phyloP scores from a whole-genome alignment of 2,888 invertebrate genomes.

The Ophonus ardosiacus region DNA sequence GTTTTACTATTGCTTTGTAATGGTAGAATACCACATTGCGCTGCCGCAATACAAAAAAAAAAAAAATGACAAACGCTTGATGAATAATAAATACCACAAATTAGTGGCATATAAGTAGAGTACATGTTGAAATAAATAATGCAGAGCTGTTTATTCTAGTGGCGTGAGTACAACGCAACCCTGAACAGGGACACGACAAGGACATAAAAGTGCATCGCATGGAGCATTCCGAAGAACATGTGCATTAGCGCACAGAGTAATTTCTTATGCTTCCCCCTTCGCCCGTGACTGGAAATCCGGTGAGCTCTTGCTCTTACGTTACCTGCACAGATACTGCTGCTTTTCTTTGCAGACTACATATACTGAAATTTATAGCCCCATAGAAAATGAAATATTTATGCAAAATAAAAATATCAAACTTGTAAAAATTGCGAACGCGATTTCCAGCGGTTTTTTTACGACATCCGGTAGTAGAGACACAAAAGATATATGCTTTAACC shows the following conservation, averaged over 20 bases:
- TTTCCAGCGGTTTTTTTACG: conserved; percentile 61
- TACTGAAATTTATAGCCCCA: conserved; percentile 55
- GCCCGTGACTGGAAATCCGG: conserved; percentile 45
- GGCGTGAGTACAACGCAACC: neutral
- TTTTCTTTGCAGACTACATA: conserved; percentile 53
- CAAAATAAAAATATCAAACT: conserved; percentile 64
- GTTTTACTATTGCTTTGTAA: too few species aligned
- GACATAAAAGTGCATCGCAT: conserved; percentile 37
- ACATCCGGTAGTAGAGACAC: conserved; percentile 50
- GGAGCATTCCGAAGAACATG: conserved; percentile 28
- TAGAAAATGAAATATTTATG: conserved; percentile 61
- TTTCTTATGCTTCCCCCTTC: conserved; percentile 27
- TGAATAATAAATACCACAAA: too few species aligned
- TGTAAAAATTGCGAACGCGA: conserved; percentile 61
- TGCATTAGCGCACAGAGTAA: conserved; percentile 44
- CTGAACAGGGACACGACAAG: neutral
- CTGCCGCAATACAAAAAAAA: too few species aligned
- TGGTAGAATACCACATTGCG: too few species aligned
- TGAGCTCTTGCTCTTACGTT: conserved; percentile 26
- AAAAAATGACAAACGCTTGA: too few species aligned
- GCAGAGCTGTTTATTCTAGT: neutral
- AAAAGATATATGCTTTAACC: conserved; percentile 61
- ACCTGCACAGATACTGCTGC: conserved; percentile 26
- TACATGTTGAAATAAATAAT: neutral
- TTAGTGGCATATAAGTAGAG: too few species aligned